Base-by-base conservation (phyloP, 2,888 invertebrate species). In the Xestobium rufovillosum region DNA sequence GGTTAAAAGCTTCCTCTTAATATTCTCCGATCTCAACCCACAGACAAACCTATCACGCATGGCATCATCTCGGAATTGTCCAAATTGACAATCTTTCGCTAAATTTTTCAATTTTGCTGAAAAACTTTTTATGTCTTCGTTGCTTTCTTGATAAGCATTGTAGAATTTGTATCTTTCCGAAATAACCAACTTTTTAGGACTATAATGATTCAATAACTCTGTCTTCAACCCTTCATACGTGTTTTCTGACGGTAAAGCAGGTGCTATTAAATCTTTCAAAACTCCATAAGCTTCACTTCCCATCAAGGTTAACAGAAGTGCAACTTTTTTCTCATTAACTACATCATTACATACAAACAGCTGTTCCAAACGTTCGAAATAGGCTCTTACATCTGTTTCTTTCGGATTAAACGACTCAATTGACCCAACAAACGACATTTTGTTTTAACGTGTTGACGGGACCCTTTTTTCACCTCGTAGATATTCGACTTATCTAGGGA, bases 111-210 rank as follows among this genome's bases (percentile, higher is more conserved):
- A 27, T 17, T 40, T 45, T 6, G 47, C 41, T 39, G 36, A 30
- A 49, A 49, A 38, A 39, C 25, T 10, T 34, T n/a, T 4, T 3
- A 38, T 19, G 11, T 17, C n/a, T 19, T 38, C 31, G n/a, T 26
- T 13, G 14, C 11, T 14, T 34, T 47, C 43, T 39, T 53, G 53
- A 25, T 41, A 19, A 10, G 47, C 36, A 29, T 45, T 44, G 32
- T 50, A 48, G 38, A 55, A 53, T 33, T 45, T 46, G 31, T 48
- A 56, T 9, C 49, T 27, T 40, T 56, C 52, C 2, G 50, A 45
- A 12, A 52, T 51, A 3, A 43, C 36, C 26, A 49, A 42, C 9
- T 40, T 36, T 39, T 48, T 45, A 12, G 51, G 49, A 13, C 28
- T 26, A 38, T 39, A 51, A 14, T 47, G 49, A 4, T 37, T 19